phyloP scores from a whole-genome alignment of 2,113 vertebrate species.

The Oreotragus oreotragus region DNA sequence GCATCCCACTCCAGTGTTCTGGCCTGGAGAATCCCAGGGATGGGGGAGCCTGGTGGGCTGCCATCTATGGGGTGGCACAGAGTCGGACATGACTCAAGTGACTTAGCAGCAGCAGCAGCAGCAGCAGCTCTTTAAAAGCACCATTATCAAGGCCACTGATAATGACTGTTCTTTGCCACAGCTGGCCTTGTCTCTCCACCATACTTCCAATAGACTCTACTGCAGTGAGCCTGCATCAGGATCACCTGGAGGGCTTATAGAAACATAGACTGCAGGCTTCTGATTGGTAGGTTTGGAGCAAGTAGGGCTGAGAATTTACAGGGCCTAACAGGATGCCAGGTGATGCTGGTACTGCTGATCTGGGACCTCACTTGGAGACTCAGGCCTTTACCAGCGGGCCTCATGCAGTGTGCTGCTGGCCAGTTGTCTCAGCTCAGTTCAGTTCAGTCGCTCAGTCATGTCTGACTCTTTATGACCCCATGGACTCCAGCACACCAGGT shows the following conservation, averaged over 20 bases:
- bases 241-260: neutral
- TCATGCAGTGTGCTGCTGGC: neutral
- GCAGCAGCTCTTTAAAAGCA: neutral
- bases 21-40: no score
- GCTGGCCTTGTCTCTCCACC: neutral
- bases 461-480: neutral
- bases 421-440: neutral
- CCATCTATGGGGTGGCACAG: no score
- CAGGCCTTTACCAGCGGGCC: neutral
- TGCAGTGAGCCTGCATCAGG: neutral
- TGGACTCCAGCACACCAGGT: neutral
- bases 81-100: no score
- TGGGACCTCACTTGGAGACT: neutral
- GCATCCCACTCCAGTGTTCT: no score
- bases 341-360: neutral
- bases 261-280: neutral
- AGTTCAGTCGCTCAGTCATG: neutral
- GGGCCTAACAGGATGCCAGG: neutral
- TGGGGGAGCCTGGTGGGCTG: no score
- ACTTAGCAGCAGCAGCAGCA: no score
- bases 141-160: neutral
- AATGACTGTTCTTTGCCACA: neutral
- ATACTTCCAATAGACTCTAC: neutral
- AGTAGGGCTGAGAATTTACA: neutral
- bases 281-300: neutral